Evolutionary conservation across 2,888 invertebrate species (phyloP).

Genomic region (Oasisia sp.): DNA sequence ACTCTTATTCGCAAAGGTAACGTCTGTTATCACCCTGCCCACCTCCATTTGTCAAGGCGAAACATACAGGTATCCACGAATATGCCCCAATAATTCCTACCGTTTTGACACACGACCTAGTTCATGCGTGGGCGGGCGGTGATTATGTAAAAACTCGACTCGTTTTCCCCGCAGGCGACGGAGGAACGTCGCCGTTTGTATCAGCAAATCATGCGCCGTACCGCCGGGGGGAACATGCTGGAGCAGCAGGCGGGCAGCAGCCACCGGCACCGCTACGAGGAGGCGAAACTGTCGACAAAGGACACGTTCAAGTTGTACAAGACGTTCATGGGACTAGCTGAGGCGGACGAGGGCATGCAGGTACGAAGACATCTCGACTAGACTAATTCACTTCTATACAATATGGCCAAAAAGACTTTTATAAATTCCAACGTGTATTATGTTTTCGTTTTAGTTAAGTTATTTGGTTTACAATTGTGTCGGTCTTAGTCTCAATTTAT

Average conservation of each 20-base stretch:
- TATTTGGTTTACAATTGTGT: too few relatives aligned
- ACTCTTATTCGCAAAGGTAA: not conserved
- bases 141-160: not conserved
- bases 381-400: slow-evolving; percentile 20
- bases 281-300: slow-evolving; percentile 50
- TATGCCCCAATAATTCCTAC: not conserved
- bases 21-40: not conserved
- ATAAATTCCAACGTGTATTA: too few relatives aligned
- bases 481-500: too few relatives aligned
- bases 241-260: slow-evolving; percentile 25
- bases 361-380: not conserved
- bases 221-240: not conserved
- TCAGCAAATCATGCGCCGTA: slow-evolving; percentile 50
- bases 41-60: not conserved
- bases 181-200: slow-evolving; percentile 59
- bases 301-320: slow-evolving; percentile 62
- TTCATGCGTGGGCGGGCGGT: not conserved
- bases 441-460: too few relatives aligned
- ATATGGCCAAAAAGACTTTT: slow-evolving; percentile 14
- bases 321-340: slow-evolving; percentile 60
- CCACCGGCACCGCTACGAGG: slow-evolving; percentile 25
- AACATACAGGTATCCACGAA: not conserved
- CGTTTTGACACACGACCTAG: not conserved
- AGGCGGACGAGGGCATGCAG: slow-evolving; percentile 49
- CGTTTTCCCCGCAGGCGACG: slow-evolving; percentile 47